A percentile compares a stretch with the other conserved stretches of the same genome.
phyloP scores from a whole-genome alignment of 2,888 invertebrate species.

The Oegoconia quadripuncta region DNA sequence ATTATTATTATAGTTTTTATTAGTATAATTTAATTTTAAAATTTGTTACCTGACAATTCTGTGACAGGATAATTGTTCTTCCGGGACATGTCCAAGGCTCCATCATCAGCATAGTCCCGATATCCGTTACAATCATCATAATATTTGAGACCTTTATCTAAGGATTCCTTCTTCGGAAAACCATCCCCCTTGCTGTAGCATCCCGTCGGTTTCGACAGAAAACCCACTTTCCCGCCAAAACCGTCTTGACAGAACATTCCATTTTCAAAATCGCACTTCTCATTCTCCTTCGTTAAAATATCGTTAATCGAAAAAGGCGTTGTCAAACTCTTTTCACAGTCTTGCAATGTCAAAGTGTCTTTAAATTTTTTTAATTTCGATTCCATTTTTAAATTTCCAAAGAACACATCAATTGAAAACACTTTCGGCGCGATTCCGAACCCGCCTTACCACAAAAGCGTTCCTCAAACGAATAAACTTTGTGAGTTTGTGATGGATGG shows the following conservation, averaged over 20 bases:
- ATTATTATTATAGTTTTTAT: too few species aligned
- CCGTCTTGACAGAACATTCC: slow-evolving; percentile 52
- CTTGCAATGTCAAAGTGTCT: slow-evolving; percentile 51
- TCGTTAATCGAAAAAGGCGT: slow-evolving; percentile 88
- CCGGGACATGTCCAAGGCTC: slow-evolving; percentile 72
- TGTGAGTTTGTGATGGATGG: slow-evolving; percentile 68
- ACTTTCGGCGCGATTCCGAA: slow-evolving; percentile 45
- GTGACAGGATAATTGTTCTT: slow-evolving; percentile 68
- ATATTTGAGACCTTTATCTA: slow-evolving; percentile 61
- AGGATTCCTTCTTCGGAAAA: slow-evolving; percentile 56
- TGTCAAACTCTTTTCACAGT: slow-evolving; percentile 68
- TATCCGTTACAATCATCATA: slow-evolving; percentile 61
- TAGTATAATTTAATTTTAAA: slow-evolving; percentile 2
- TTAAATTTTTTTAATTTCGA: slow-evolving; percentile 62
- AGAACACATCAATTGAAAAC: slow-evolving; percentile 46
- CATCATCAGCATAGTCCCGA: slow-evolving; percentile 61
- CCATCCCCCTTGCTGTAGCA: slow-evolving; percentile 45
- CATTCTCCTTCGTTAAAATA: slow-evolving; percentile 81
- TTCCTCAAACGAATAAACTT: slow-evolving; percentile 76
- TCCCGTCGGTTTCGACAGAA: slow-evolving; percentile 43
- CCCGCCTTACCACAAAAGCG: slow-evolving; percentile 72
- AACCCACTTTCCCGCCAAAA: slow-evolving; percentile 64
- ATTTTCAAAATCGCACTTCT: slow-evolving; percentile 67
- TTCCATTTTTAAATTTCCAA: slow-evolving; percentile 56
- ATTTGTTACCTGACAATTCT: slow-evolving; percentile 72